A percentile compares a stretch with the other conserved stretches of the same genome.
These are phyloP conservation scores for Burhinus bistriatus DNA, from an alignment of 2,113 vertebrate genomes.

Conservation along the genomic window DNA sequence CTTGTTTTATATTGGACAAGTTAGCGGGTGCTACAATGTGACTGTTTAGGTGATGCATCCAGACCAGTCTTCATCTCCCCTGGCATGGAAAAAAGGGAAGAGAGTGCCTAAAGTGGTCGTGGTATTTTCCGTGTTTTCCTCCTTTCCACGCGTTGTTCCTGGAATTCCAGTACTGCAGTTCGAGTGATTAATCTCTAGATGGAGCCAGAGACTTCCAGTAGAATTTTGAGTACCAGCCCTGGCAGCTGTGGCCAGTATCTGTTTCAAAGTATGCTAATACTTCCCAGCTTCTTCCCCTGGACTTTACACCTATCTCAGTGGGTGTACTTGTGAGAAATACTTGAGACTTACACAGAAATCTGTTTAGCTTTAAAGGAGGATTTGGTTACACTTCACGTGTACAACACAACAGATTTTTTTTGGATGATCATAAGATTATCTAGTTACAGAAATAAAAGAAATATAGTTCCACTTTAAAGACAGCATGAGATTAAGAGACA, in stretches of 20 bases:
- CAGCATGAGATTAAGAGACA: not conserved
- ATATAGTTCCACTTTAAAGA: not conserved
- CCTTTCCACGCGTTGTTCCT: fast-evolving
- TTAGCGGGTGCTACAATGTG: not conserved
- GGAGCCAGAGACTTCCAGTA: not conserved
- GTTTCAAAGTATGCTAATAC: not conserved
- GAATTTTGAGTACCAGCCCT: fast-evolving
- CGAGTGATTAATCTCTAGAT: not conserved
- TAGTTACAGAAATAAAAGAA: not conserved
- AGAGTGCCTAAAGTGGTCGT: fast-evolving
- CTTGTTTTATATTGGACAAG: not conserved
- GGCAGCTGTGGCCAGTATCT: not conserved
- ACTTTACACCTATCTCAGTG: not conserved
- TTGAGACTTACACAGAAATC: not conserved
- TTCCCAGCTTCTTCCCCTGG: not conserved
- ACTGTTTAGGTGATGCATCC: not conserved
- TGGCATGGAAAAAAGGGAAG: not conserved
- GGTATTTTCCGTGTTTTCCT: not conserved
- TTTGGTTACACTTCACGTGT: not conserved
- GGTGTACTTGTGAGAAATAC: not conserved
- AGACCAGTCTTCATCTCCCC: not conserved
- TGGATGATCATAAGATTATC: not conserved
- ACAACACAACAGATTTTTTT: not conserved
- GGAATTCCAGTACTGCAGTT: not conserved
- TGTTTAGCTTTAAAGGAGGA: not conserved